Evolutionary conservation across 2,113 vertebrate genomes (phyloP), one percentile per base, ranked within the genome.

Genomic region (Lampris megalopsis): DNA sequence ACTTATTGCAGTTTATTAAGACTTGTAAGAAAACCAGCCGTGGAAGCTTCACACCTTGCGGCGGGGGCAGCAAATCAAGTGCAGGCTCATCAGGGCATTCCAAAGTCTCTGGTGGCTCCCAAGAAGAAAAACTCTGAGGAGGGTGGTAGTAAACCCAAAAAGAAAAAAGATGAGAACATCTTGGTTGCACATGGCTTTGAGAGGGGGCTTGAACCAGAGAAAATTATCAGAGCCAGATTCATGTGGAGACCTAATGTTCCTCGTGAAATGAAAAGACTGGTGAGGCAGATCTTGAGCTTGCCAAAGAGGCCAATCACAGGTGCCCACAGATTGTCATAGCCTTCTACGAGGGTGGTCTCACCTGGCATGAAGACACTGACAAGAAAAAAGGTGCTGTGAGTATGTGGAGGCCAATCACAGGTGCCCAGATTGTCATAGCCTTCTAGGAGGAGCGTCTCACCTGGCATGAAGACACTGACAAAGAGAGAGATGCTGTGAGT

Each of bases 371-470:
- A 91, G 97, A 98, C 73, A 91, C 95, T 2, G 97, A 98, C 89
- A 97, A 95, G 95, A 97, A 97, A 92, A 96, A 97, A 84, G 95
- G 95, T 69, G 79, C 87, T 4, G 90, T 93, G 37, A 93, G 77
- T 11, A 91, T 91, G 54, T 95, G 92, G 93, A 98, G 90, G 97
- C 97, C 78, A 98, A 98, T 88, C 93, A 96, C 82, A 97, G 96
- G 87, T 98, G 97, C 82, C 97, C 97, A 62, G 86, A 97, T 98
- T 11, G 97, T 98, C 93, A 98, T 98, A 88, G 96, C 97, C 40
- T 98, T 98, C 93, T 98, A 98, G 58, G 97, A 98, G 93, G 97
- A 98, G 85, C 95, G 97, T 85, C 95, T 98, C 88, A 98, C 97
- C 73, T 98, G 97, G 97, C 97, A 98, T 2, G 97, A 98, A 91